Base-by-base conservation (phyloP, 2,113 vertebrate genomes). In the Forbesichthys papilliferus region DNA sequence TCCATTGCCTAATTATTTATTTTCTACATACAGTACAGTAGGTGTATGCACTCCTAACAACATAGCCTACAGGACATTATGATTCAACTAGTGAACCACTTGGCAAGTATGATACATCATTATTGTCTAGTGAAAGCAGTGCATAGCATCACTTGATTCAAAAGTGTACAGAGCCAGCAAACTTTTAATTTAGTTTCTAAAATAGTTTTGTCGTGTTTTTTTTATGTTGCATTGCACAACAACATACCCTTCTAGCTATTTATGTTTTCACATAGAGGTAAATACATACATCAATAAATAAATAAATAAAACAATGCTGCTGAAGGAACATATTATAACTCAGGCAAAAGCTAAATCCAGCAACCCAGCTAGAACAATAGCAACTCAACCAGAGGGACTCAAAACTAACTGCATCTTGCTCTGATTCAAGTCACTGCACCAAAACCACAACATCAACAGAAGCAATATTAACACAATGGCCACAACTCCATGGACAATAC, bases 81-180 rank as follows among this genome's bases (percentile, higher is more conserved):
- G 36, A 42, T 42, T 6, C 7, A 6, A 42, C 36, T 42, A 42
- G 36, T 42, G 5, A 54, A 14, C 3, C 4, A 14, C 33, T 42
- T 42, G 36, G 36, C 36, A 42, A 42, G 7, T 42, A 42, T 42
- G 36, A 42, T 42, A 42, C 6, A 42, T 42, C 3, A 42, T 8
- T 42, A 7, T 5, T 8, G 4, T 42, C 36, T 42, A 42, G 36
- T 42, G 36, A 42, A 49, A 16, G 52, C 65, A 69, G 59, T 52
- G 47, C 52, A 34, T 6, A 8, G 54, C 18, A 56, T 56, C 16
- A 48, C 3, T 61, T n/a, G 1, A 62, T 57, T 47, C 53, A 49
- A 61, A 60, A 79, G 86, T 69, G 85, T 66, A 47, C 5, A 68
- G 33, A 53, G 0, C 54, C 54, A 68, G 53, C 61, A 73, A 84